Conservation (phyloP, 2,113 vertebrate species). For the Bos javanicus region DNA sequence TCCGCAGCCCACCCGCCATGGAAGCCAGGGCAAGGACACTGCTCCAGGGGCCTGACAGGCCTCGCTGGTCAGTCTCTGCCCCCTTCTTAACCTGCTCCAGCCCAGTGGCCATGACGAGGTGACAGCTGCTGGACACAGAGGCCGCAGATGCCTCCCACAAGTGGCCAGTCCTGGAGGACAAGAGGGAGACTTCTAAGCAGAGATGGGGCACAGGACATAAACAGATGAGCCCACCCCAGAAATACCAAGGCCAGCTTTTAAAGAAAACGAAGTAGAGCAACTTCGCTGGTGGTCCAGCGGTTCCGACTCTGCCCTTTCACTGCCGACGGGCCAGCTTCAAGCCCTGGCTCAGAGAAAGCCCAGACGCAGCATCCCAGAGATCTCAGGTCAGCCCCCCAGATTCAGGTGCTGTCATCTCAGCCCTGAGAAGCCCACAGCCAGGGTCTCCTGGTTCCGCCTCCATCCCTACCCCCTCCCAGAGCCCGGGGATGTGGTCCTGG, state of each 20-base stretch:
- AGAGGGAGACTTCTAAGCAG: not conserved
- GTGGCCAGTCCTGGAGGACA: fast-evolving
- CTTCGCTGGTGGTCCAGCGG: fast-evolving
- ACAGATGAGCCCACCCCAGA: not conserved
- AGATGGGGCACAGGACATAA: fast-evolving
- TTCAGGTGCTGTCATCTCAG: not conserved
- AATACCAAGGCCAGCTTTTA: not conserved
- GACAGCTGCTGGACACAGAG: fast-evolving
- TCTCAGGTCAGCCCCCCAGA: not conserved
- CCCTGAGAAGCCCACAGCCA: not conserved
- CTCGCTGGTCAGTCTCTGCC: fast-evolving
- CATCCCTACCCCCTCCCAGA: not conserved
- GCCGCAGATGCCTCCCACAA: fast-evolving
- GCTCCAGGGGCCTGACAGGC: not conserved
- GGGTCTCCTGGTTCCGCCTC: not conserved
- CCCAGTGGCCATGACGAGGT: fast-evolving
- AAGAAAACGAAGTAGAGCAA: too few relatives aligned
- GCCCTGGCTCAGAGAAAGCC: not conserved
- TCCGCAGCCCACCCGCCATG: fast-evolving
- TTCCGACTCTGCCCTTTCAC: not conserved
- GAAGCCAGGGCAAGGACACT: fast-evolving
- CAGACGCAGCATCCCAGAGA: not conserved
- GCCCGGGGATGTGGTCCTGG: fast-evolving
- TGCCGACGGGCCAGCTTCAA: not conserved
- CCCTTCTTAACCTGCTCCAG: not conserved